Conservation (phyloP, 92 coral and sea anemone species). For the Porites divaricata region DNA sequence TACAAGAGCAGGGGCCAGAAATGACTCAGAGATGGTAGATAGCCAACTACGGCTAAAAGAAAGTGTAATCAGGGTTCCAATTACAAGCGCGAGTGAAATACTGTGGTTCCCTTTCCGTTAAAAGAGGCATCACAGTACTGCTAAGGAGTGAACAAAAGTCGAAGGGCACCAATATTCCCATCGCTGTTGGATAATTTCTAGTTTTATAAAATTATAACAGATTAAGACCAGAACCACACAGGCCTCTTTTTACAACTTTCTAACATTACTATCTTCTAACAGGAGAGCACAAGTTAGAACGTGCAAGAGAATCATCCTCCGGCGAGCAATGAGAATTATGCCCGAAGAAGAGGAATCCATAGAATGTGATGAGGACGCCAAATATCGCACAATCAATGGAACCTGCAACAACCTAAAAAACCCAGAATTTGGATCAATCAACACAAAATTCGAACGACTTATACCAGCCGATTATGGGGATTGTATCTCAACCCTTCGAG, state of each 20-base stretch:
- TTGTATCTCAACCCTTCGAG: conserved; percentile 56
- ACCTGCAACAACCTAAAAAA: conserved; percentile 68
- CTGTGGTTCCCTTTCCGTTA: too few relatives aligned
- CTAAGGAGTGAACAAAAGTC: too few relatives aligned
- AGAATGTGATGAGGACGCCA: conserved; percentile 9
- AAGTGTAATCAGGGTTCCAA: too few relatives aligned
- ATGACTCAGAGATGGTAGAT: too few relatives aligned
- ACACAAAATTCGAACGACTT: conserved; percentile 46
- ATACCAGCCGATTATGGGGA: conserved; percentile 62
- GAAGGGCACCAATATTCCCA: too few relatives aligned
- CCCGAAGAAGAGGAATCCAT: background rate
- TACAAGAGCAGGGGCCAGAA: too few relatives aligned
- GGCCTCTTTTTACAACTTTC: background rate
- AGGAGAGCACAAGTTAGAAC: background rate
- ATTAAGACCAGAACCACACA: background rate
- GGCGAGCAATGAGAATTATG: background rate
- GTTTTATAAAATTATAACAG: background rate
- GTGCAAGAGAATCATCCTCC: background rate
- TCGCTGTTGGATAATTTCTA: too few relatives aligned
- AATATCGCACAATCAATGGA: conserved; percentile 66
- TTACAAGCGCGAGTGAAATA: too few relatives aligned
- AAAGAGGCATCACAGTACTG: too few relatives aligned
- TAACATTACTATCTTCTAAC: background rate
- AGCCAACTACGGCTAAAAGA: too few relatives aligned
- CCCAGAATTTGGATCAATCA: conserved; percentile 66